Evolutionary conservation across 2,113 vertebrate genomes (phyloP).

Genomic region (Numenius arquata): DNA sequence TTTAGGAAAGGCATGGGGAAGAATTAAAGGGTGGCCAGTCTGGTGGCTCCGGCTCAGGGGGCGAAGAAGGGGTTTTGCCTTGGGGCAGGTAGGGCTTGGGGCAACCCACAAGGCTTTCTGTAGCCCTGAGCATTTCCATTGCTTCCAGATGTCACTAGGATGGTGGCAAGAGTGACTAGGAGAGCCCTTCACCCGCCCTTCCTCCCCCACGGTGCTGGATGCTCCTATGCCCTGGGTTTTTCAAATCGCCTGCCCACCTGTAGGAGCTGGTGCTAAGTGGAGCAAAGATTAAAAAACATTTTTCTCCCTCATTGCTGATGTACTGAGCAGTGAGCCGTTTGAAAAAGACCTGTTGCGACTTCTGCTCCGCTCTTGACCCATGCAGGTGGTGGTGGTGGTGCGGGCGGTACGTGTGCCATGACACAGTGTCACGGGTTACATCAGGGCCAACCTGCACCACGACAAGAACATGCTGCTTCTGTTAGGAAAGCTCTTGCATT

Average conservation of each 20-base stretch:
- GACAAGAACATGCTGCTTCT: rapidly evolving
- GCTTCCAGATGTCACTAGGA: neutral
- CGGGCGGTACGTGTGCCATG: rapidly evolving
- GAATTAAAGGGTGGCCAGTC: slow-evolving; percentile 37
- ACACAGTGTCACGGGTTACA: rapidly evolving
- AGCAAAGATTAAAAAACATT: neutral
- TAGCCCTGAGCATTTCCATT: neutral
- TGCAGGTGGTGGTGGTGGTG: rapidly evolving
- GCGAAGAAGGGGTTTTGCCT: slow-evolving; percentile 4
- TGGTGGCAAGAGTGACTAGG: rapidly evolving
- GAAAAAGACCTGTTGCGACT: rapidly evolving
- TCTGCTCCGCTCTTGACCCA: rapidly evolving
- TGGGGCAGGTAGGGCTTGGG: neutral
- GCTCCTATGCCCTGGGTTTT: neutral
- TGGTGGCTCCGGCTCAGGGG: neutral
- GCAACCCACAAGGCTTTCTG: neutral
- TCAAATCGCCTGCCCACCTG: neutral
- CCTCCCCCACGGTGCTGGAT: neutral
- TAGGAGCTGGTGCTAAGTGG: rapidly evolving
- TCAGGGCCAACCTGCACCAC: rapidly evolving
- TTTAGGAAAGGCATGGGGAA: slow-evolving; percentile 49
- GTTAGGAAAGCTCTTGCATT: rapidly evolving
- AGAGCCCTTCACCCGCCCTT: neutral
- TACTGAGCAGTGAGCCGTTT: neutral
- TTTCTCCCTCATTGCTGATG: neutral